Percentiles rank a stretch among this genome's conserved stretches.
Conservation (phyloP, 1,140 invertebrate species). For the Cydia fagiglandana region DNA sequence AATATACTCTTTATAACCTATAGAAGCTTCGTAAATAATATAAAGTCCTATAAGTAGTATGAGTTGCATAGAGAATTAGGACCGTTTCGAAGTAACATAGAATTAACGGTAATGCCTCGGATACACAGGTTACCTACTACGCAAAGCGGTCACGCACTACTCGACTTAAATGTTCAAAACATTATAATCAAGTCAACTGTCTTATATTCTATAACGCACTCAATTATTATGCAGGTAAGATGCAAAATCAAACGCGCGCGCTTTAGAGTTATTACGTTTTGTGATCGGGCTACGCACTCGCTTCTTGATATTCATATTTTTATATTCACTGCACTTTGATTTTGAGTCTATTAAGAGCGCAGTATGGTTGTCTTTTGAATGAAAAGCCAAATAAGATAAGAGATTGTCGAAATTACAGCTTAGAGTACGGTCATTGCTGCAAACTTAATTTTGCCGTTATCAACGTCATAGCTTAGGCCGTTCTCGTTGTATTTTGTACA, state of each 20-base stretch:
- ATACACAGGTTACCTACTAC: not conserved
- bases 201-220: not conserved
- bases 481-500: not conserved
- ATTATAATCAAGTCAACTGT: not conserved
- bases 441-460: not conserved
- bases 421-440: not conserved
- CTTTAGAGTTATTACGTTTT: not conserved
- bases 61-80: not conserved
- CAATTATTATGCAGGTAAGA: not conserved
- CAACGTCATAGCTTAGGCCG: not conserved
- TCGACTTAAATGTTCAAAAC: conserved; percentile 8
- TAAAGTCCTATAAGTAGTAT: not conserved
- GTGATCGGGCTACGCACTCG: not conserved
- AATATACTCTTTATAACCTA: not conserved
- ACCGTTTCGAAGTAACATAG: not conserved
- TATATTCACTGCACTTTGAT: not conserved
- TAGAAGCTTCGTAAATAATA: not conserved
- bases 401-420: not conserved
- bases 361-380: not conserved
- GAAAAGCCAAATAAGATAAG: not conserved
- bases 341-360: not conserved
- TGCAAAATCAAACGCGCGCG: not conserved
- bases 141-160: not conserved
- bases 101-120: not conserved
- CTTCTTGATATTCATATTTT: not conserved